Evolutionary conservation across 1,140 invertebrate genomes (phyloP), one percentile per base, ranked within the genome.

Genomic region (Drosophila subobscura): DNA sequence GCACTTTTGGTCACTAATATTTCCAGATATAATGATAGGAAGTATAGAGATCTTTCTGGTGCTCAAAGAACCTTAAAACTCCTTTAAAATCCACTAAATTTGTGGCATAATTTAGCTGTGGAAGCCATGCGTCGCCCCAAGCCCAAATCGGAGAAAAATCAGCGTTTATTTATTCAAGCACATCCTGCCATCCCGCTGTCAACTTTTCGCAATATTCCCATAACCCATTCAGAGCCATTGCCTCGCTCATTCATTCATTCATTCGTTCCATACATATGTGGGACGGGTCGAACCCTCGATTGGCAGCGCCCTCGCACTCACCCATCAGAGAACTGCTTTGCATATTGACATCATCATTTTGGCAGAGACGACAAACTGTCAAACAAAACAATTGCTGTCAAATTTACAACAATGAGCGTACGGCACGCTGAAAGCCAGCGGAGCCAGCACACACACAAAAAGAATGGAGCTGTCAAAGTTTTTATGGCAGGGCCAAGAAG

Each of bases 311-410:
- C 58, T 54, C 57, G 45, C 40, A 27, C 40, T 22, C 20, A 8
- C 16, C 42, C 14, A 41, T 22, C 40, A 22, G 58, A 29, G 44
- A 63, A 60, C 80, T 86, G 81, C 56, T 86, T 86, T 86, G 78
- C 83, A 86, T 86, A 86, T 86, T 86, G 81, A 86, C 81, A 86
- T 86, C 81, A 81, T 86, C 81, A 88, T 88, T 81, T 77, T 73
- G 76, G 70, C 57, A 51, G 68, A 86, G 78, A 88, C 81, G 81
- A 86, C 81, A 88, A 83, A 83, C 79, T 89, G 83, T 89, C 84
- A 88, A 88, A 88, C 83, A 88, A 88, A 88, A 88, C 83, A 88
- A 88, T 88, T 88, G 83, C 84, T 88, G 83, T 88, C 83, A 88
- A 88, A 88, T 88, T 88, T 88, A 88, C 74, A 66, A 88, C 83